Percentiles rank a stretch among this genome's conserved stretches.
These are phyloP conservation scores for Bostrychus sinensis DNA, from an alignment of 2,113 vertebrate species.

Conservation along the genomic window DNA sequence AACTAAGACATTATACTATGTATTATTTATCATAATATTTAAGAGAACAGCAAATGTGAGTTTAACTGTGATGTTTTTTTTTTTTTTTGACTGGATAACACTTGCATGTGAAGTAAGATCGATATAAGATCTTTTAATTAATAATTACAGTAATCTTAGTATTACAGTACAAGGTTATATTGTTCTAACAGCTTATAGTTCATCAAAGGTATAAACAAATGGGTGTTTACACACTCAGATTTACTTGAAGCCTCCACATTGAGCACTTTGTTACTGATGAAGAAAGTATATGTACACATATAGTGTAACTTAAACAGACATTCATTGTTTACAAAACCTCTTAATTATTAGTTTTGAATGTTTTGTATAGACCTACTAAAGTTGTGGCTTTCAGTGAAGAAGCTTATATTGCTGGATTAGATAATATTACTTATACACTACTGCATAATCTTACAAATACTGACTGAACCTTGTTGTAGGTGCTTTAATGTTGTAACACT, in stretches of 20 bases:
- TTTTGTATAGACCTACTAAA: not conserved
- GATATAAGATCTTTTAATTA: constrained; percentile 21
- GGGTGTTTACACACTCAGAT: constrained; percentile 5
- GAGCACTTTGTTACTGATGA: constrained; percentile 41
- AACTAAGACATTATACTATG: not conserved
- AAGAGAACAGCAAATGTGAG: not conserved
- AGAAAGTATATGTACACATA: constrained; percentile 20
- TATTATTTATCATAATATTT: not conserved
- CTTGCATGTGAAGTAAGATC: not conserved
- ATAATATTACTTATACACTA: constrained; percentile 9
- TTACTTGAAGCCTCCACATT: constrained; percentile 31
- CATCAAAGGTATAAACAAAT: constrained; percentile 5
- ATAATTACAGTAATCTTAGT: constrained; percentile 21
- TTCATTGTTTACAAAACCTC: constrained; percentile 14
- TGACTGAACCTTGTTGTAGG: constrained; percentile 27
- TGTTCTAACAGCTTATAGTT: not conserved
- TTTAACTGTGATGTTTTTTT: not conserved
- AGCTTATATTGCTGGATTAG: not conserved
- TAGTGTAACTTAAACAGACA: constrained; percentile 16
- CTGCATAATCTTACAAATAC: constrained; percentile 5
- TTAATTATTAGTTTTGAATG: constrained; percentile 2
- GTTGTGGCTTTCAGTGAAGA: not conserved
- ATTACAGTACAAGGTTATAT: constrained; percentile 14
- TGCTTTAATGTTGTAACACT: not conserved
- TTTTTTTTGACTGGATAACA: not conserved